A percentile compares a stretch with the other conserved stretches of the same genome.
These are phyloP conservation scores for Pomatostomus ruficeps DNA, from an alignment of 2,113 vertebrate species.

Conservation along the genomic window DNA sequence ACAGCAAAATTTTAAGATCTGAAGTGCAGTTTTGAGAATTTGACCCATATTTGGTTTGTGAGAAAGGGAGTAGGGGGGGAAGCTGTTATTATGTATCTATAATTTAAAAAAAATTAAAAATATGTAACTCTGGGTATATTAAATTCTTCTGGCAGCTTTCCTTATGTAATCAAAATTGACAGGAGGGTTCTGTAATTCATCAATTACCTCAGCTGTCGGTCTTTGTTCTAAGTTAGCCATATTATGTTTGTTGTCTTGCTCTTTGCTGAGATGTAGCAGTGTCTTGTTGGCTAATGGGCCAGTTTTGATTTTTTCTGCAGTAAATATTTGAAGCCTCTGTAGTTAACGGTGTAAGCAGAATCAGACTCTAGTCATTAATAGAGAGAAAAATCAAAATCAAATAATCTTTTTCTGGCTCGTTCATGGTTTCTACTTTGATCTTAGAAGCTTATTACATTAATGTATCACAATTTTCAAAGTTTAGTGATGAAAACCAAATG, in stretches of 20 bases:
- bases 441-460: not conserved
- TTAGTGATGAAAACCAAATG: not conserved
- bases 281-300: not conserved
- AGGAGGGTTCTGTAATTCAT: not conserved
- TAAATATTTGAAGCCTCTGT: not conserved
- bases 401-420: not conserved
- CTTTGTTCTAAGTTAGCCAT: not conserved
- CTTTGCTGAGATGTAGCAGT: not conserved
- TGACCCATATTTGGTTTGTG: not conserved
- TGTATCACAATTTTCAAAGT: not conserved
- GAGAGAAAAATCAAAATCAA: not conserved
- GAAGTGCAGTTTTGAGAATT: not conserved
- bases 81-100: not conserved
- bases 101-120: not conserved
- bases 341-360: not conserved
- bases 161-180: not conserved
- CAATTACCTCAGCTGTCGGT: not conserved
- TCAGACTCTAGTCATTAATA: not conserved
- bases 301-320: not conserved
- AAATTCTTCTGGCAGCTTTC: not conserved
- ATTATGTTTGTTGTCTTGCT: not conserved
- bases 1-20: not conserved
- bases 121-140: not conserved
- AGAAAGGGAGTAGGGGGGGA: accelerated
- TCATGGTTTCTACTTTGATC: not conserved